These are phyloP conservation scores for Podarcis siculus DNA, from an alignment of 2,797 vertebrate species.

Conservation along the genomic window DNA sequence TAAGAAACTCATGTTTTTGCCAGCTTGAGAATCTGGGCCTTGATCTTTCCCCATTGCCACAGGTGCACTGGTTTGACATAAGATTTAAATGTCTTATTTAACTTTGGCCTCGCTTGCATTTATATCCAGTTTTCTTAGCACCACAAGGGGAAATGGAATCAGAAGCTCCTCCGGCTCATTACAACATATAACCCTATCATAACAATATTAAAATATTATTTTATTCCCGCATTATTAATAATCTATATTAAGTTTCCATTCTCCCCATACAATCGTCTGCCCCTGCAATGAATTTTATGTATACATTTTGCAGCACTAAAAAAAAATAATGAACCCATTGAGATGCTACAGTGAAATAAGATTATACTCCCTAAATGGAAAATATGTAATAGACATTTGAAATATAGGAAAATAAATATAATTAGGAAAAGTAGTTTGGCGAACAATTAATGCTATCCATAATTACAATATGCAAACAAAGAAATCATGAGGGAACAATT, in stretches of 20 bases:
- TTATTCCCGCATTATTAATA: slow-evolving; percentile 36
- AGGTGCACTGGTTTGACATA: neutral
- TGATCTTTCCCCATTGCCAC: neutral
- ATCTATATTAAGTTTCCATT: neutral
- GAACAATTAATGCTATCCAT: slow-evolving; percentile 61
- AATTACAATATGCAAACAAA: slow-evolving; percentile 65
- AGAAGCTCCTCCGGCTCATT: neutral
- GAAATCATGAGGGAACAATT: slow-evolving; percentile 48
- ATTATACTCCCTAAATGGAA: slow-evolving; percentile 25
- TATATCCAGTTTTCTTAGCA: neutral
- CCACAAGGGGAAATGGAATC: slow-evolving; percentile 9
- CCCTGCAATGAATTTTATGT: slow-evolving; percentile 20
- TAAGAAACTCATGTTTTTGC: too few relatives aligned
- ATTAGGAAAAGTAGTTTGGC: slow-evolving; percentile 57
- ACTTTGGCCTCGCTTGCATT: neutral
- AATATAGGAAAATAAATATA: slow-evolving; percentile 58
- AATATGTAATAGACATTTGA: slow-evolving; percentile 51
- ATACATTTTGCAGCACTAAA: neutral
- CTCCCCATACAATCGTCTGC: neutral
- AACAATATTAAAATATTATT: slow-evolving; percentile 39
- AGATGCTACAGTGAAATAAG: slow-evolving; percentile 23
- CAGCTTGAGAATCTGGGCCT: too few relatives aligned
- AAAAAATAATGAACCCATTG: slow-evolving; percentile 12
- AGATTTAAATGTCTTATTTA: neutral
- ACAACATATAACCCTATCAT: slow-evolving; percentile 3